phyloP scores from a whole-genome alignment of 1,140 invertebrate genomes.

The Psix sp. region DNA sequence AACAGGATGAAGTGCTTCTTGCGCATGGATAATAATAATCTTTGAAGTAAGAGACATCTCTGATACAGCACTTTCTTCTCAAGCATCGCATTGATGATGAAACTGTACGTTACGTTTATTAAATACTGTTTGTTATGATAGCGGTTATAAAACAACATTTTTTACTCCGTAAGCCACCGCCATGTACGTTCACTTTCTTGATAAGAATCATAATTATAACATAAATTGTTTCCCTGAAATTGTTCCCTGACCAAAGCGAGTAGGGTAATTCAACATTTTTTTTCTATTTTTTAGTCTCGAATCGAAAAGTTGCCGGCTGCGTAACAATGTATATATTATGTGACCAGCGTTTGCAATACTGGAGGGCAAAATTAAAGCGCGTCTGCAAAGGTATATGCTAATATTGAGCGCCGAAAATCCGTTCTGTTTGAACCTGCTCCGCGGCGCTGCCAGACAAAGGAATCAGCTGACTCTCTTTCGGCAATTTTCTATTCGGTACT shows the following conservation, averaged over 20 bases:
- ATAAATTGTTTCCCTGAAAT: too few species aligned
- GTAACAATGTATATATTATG: slow-evolving; percentile 40
- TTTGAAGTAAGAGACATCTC: slow-evolving; percentile 52
- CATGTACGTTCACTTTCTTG: too few species aligned
- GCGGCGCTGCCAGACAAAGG: slow-evolving; percentile 31
- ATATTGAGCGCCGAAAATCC: slow-evolving; percentile 57
- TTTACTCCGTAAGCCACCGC: too few species aligned
- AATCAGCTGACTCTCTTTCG: slow-evolving; percentile 31
- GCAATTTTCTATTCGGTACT: slow-evolving; percentile 29
- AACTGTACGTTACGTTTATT: too few species aligned
- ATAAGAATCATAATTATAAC: too few species aligned
- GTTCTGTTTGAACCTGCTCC: slow-evolving; percentile 25
- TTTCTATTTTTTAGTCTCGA: not conserved
- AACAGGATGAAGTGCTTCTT: slow-evolving; percentile 56
- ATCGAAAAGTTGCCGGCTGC: not conserved
- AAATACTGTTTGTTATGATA: too few species aligned
- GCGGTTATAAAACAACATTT: too few species aligned
- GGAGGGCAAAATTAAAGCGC: slow-evolving; percentile 59
- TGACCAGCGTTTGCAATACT: slow-evolving; percentile 19
- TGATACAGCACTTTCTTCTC: slow-evolving; percentile 39
- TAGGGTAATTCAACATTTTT: too few species aligned
- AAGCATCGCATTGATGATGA: slow-evolving; percentile 36
- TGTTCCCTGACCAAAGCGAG: too few species aligned
- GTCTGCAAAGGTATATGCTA: slow-evolving; percentile 63
- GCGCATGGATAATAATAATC: slow-evolving; percentile 58